Evolutionary conservation across 2,113 vertebrate genomes (phyloP).

Genomic region (Gracilinanus agilis): DNA sequence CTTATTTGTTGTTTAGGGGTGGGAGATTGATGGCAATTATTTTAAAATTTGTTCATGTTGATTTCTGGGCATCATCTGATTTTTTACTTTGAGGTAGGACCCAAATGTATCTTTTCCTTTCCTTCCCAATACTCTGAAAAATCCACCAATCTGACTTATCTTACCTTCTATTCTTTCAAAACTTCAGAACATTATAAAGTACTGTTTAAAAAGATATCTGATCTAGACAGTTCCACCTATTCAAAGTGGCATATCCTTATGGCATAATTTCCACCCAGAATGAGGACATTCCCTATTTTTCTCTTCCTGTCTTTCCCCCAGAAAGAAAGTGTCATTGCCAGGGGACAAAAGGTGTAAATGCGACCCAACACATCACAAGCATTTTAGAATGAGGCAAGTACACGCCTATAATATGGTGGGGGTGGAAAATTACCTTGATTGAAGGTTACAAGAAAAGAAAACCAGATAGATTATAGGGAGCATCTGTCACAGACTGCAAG

Average conservation of each 20-base stretch:
- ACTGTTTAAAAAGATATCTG: slow-evolving; percentile 48
- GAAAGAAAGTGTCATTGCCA: slow-evolving; percentile 24
- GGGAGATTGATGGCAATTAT: slow-evolving; percentile 32
- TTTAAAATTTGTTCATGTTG: slow-evolving; percentile 49
- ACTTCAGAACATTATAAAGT: slow-evolving; percentile 58
- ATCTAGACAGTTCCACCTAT: slow-evolving; percentile 42
- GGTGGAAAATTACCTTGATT: not conserved
- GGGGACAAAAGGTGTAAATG: slow-evolving; percentile 21
- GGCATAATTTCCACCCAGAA: not conserved
- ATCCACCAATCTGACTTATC: slow-evolving; percentile 53
- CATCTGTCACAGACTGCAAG: slow-evolving; percentile 25
- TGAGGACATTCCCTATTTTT: slow-evolving; percentile 8
- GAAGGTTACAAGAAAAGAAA: not conserved
- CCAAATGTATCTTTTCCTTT: not conserved
- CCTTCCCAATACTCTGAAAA: slow-evolving; percentile 44
- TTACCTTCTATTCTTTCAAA: slow-evolving; percentile 54
- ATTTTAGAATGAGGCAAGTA: slow-evolving; percentile 7
- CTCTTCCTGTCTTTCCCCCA: slow-evolving; percentile 29
- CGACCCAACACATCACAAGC: slow-evolving; percentile 5
- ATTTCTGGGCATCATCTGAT: slow-evolving; percentile 55
- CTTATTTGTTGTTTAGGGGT: slow-evolving; percentile 55
- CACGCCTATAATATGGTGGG: not conserved
- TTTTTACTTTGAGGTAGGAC: slow-evolving; percentile 55
- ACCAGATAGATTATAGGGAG: not conserved
- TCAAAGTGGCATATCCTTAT: slow-evolving; percentile 4